Base-by-base conservation (phyloP, 1,140 invertebrate species). In the Dendrolimus kikuchii region DNA sequence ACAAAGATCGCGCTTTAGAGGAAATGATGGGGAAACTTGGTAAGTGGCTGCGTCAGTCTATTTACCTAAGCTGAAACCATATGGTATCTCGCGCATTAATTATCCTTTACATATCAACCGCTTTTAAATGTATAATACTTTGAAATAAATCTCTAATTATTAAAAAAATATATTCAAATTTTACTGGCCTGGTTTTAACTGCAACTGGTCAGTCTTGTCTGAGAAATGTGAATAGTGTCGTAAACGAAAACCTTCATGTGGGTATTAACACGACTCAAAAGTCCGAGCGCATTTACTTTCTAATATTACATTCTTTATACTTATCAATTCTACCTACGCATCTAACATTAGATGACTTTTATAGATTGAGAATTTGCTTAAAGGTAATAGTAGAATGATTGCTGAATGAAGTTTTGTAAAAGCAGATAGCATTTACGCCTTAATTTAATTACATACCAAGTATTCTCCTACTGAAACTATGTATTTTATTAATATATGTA, bases 21-120 rank as follows among this genome's bases (percentile, higher is more conserved):
- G 90, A 92, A 55, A 87, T 92, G 59, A 92, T 92, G 91, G 88
- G 88, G 8, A 91, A 92, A 68, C 71, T 92, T 55, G 90, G 90
- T 91, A 61, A 90, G 89, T 85, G 38, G 3, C 38, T 7, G 8
- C 36, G 45, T 46, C 8, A 47, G 48, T 51, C 46, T 46, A 36
- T 49, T 38, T 54, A 51, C 37, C 8, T 43, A 71, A 60, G 23
- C 23, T 23, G 23, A 23, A 23, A 23, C 23, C 77, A 78, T 81
- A 78, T 81, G 75, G 66, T 60, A 62, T 57, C 55, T 55, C 40
- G 23, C 23, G 38, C 61, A 62, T 53, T 57, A 38, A 52, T 55
- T 23, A 23, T 23, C 23, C 23, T 23, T 23, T 23, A 23, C 23
- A 23, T 23, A 23, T 23, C 23, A 23, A 23, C 1, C 23, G 23